These are phyloP conservation scores for Drosophila kikkawai DNA, from an alignment of 1,140 invertebrate genomes.

Conservation along the genomic window DNA sequence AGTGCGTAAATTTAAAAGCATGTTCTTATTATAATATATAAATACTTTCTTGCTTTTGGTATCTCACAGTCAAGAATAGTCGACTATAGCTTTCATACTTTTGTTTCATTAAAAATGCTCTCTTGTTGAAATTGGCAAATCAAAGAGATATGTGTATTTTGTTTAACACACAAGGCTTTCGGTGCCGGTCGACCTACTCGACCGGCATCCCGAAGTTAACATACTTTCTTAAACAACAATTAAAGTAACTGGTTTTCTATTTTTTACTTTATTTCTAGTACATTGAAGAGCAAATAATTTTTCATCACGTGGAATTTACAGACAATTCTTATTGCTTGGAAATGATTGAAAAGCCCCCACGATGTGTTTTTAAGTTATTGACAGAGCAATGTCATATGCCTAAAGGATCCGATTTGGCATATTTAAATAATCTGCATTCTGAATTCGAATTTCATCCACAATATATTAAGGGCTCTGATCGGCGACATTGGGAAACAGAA, in stretches of 20 bases:
- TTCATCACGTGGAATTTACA: slow-evolving; percentile 95
- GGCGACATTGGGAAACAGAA: slow-evolving; percentile 95
- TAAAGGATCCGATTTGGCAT: slow-evolving; percentile 95
- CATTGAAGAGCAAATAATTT: slow-evolving; percentile 94
- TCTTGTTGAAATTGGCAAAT: no score
- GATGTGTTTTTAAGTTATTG: slow-evolving; percentile 94
- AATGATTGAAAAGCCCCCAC: slow-evolving; percentile 95
- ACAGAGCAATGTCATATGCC: slow-evolving; percentile 98
- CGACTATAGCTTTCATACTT: no score
- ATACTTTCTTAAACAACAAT: not conserved
- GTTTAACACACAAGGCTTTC: no score
- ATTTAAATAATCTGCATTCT: slow-evolving; percentile 94
- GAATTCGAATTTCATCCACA: slow-evolving; percentile 94
- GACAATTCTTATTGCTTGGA: slow-evolving; percentile 96
- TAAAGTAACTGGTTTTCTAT: not conserved
- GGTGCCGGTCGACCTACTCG: no score
- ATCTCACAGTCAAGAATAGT: no score
- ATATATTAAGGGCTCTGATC: slow-evolving; percentile 95
- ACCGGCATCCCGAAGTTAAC: no score
- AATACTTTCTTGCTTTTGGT: no score
- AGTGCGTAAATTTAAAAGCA: no score
- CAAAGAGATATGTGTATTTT: no score
- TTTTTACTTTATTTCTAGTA: slow-evolving; percentile 88
- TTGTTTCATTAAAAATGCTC: no score
- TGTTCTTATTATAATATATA: no score